Percentiles rank a stretch among this genome's conserved stretches.
Evolutionary conservation across 2,888 invertebrate genomes (phyloP).

Genomic region (Phaedon cochleariae): DNA sequence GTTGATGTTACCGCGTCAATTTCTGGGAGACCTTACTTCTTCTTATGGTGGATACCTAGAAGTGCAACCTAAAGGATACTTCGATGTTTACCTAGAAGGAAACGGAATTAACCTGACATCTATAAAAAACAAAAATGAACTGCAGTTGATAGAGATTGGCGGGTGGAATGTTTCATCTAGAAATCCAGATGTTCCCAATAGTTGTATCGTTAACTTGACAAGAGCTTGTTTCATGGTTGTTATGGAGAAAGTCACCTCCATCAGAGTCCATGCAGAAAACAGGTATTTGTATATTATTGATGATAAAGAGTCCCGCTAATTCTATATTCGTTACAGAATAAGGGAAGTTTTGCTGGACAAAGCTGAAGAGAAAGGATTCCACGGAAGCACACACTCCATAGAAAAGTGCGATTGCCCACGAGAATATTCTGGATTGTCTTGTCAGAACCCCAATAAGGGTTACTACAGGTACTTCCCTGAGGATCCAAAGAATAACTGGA

Average conservation of each 20-base stretch:
- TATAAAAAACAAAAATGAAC: slow-evolving; percentile 45
- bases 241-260: slow-evolving; percentile 83
- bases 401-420: slow-evolving; percentile 87
- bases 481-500: slow-evolving; percentile 71
- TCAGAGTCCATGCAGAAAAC: slow-evolving; percentile 67
- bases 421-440: slow-evolving; percentile 85
- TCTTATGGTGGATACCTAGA: slow-evolving; percentile 91
- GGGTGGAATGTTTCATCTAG: slow-evolving; percentile 69
- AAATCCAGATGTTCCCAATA: slow-evolving; percentile 51
- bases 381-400: slow-evolving; percentile 64
- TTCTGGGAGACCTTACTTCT: slow-evolving; percentile 86
- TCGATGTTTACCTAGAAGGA: slow-evolving; percentile 80
- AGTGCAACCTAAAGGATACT: slow-evolving; percentile 73
- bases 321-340: slow-evolving; percentile 57
- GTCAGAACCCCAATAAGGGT: slow-evolving; percentile 87
- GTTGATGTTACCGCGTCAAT: slow-evolving; percentile 72
- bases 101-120: slow-evolving; percentile 63
- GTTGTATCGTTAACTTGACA: slow-evolving; percentile 68
- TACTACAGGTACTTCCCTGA: slow-evolving; percentile 82
- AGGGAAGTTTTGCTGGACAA: slow-evolving; percentile 83
- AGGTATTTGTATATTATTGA: slow-evolving; percentile 38
- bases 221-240: slow-evolving; percentile 90
- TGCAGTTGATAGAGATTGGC: slow-evolving; percentile 75
- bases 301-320: neutral
- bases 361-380: slow-evolving; percentile 71